Evolutionary conservation across 37 sponge, comb jelly and placozoan species (phyloP), one percentile per base, ranked within the genome.

Genomic region (Eunapius fragilis): DNA sequence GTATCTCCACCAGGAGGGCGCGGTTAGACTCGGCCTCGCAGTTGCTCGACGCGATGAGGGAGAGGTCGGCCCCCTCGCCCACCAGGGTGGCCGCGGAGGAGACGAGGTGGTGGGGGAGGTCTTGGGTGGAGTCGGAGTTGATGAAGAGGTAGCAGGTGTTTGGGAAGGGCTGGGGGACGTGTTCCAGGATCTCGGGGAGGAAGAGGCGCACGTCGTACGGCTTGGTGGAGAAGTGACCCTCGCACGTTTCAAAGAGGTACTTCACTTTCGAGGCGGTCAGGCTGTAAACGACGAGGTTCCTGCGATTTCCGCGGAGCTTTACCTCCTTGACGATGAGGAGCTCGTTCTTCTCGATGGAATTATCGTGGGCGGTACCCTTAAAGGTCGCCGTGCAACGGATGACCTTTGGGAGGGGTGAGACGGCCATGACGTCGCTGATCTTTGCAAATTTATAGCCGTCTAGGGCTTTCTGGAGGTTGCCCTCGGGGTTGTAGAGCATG

Each of bases 131-230:
- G 2, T 3, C 25, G 17, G 28, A 49, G 17, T 27, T 68, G 27
- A 67, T 30, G 48, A 82, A 90, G 38, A 90, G 75, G 26, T 86
- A 76, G 12, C 82, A 86, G 2, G 27, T 25, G 32, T 36, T 76
- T 12, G 91, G 91, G 24, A 90, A 82, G 14, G 69, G 69, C 26
- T 82, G 77, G 13, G 80, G 76, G 26, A 85, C 25, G 50, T 83
- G 84, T 26, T 89, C 81, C 19, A 89, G 38, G 22, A 93, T 77
- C 70, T 93, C 93, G 0, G 90, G 87, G 0, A 93, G 84, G 34
- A 67, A 86, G 47, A 93, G 70, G 50, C 83, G 35, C 67, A 84
- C 72, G 23, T 93, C 93, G 25, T 82, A 45, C 67, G 93, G 93
- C 14, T 82, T 76, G 32, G 90, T 83, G 12, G 87, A 85, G 74